Percentiles rank a stretch among this genome's conserved stretches.
These are phyloP conservation scores for Sebastes goodei DNA, from an alignment of 2,797 vertebrate genomes.

Conservation along the genomic window DNA sequence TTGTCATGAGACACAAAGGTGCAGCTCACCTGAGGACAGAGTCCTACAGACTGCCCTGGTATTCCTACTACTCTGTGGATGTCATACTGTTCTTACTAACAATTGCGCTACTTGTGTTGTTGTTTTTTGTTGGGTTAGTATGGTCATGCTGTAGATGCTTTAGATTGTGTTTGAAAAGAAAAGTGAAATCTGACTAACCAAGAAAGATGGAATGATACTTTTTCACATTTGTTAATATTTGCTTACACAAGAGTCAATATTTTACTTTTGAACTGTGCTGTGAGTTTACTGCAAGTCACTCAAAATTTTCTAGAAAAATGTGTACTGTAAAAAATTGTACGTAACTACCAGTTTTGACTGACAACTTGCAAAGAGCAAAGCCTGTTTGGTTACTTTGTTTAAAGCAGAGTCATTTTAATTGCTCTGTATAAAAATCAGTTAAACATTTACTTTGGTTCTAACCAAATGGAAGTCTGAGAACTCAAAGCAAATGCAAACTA, in stretches of 20 bases:
- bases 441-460: neutral
- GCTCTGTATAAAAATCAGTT: neutral
- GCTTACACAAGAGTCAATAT: neutral
- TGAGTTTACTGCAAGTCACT: neutral
- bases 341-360: neutral
- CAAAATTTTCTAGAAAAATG: neutral
- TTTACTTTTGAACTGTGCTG: neutral
- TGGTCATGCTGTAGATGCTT: slow-evolving; percentile 29
- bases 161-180: slow-evolving; percentile 45
- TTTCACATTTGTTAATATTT: neutral
- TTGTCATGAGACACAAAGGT: slow-evolving; percentile 58
- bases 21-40: slow-evolving; percentile 63
- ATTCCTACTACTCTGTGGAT: slow-evolving; percentile 70
- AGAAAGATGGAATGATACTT: neutral
- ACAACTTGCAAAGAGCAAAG: neutral
- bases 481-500: neutral
- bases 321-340: neutral
- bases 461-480: neutral
- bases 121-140: neutral
- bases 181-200: slow-evolving; percentile 51
- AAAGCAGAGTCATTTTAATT: neutral
- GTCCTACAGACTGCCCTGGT: slow-evolving; percentile 73
- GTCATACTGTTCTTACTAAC: slow-evolving; percentile 44
- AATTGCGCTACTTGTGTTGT: neutral
- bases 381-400: neutral